Conservation (phyloP, 1,140 invertebrate species). For the Drosophila tropicalis region DNA sequence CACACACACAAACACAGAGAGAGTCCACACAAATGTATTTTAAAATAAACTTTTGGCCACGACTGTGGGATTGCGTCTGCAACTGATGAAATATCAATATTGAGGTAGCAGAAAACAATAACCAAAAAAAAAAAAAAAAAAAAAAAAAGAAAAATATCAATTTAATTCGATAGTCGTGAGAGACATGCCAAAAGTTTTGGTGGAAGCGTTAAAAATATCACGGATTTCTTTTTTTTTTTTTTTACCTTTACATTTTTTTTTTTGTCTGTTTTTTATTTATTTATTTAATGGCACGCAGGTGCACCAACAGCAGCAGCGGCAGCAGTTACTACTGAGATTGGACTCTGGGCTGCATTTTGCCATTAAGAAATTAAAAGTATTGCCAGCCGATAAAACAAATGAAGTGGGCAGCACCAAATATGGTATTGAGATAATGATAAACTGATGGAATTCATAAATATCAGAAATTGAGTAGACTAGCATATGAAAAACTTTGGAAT, state of each 20-base stretch:
- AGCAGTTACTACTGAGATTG: conserved; percentile 26
- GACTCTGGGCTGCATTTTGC: conserved; percentile 26
- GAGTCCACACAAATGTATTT: conserved; percentile 16
- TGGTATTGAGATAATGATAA: conserved; percentile 21
- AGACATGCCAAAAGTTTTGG: conserved; percentile 30
- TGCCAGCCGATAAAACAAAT: conserved; percentile 2
- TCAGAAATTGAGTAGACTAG: no score
- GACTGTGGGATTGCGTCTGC: conserved; percentile 10
- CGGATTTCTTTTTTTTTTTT: conserved; percentile 46
- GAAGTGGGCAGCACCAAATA: neutral
- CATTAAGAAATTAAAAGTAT: conserved; percentile 62
- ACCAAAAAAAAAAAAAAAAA: conserved; percentile 17
- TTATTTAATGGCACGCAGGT: conserved; percentile 53
- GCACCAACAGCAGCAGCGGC: conserved; percentile 42
- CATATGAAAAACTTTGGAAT: no score
- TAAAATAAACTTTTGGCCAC: conserved; percentile 45
- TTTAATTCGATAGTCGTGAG: conserved; percentile 71
- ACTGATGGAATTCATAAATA: neutral
- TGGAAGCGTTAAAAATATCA: conserved; percentile 65
- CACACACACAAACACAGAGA: neutral
- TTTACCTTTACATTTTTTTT: conserved; percentile 26
- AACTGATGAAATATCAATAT: conserved; percentile 70
- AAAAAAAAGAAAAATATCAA: conserved; percentile 23
- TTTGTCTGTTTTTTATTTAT: conserved; percentile 46
- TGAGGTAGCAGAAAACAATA: conserved; percentile 40